Conservation (phyloP, 2,797 vertebrate species). For the Vireo griseus region DNA sequence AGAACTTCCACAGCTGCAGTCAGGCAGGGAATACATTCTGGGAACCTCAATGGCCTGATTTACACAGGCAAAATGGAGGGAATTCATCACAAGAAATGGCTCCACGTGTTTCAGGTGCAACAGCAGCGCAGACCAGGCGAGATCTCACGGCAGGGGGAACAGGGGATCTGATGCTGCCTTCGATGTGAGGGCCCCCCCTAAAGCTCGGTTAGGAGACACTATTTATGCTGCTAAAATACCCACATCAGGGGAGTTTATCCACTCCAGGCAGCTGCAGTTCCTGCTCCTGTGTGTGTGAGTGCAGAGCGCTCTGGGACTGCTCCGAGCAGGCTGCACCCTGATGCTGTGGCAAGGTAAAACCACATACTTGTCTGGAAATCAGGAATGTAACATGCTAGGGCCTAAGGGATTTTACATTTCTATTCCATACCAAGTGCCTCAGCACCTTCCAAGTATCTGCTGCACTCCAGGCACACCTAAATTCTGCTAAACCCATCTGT, state of each 20-base stretch:
- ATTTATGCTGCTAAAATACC: neutral
- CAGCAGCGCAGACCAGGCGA: fast-evolving
- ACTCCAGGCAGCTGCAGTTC: neutral
- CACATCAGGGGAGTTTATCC: neutral
- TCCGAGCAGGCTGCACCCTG: neutral
- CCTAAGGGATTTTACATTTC: neutral
- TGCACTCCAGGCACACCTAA: neutral
- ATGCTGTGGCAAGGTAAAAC: neutral
- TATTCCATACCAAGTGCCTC: neutral
- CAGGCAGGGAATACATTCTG: neutral
- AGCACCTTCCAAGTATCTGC: neutral
- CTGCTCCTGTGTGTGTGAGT: neutral
- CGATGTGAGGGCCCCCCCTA: neutral
- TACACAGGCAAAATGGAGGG: neutral
- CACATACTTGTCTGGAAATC: neutral
- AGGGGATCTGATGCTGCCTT: neutral
- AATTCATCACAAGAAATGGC: neutral
- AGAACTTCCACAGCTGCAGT: neutral
- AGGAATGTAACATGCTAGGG: neutral
- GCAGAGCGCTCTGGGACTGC: neutral
- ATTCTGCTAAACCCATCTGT: neutral
- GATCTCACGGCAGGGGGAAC: fast-evolving
- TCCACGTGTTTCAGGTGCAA: fast-evolving
- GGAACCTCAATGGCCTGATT: neutral
- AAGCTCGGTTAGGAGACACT: neutral